phyloP scores from a whole-genome alignment of 1,140 invertebrate genomes.

The Oryzaephilus surinamensis region DNA sequence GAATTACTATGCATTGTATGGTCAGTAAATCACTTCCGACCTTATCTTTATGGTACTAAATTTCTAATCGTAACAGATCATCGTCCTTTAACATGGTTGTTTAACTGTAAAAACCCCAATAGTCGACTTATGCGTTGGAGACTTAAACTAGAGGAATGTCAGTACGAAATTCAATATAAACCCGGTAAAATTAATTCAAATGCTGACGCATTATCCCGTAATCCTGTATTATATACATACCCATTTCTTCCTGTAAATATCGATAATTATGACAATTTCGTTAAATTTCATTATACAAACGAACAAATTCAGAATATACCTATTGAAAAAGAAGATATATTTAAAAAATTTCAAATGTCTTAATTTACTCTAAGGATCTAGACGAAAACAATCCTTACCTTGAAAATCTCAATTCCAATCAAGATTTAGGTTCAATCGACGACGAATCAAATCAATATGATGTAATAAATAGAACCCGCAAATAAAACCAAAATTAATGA shows the following conservation, averaged over 20 bases:
- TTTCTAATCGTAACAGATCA: conserved; percentile 45
- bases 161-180: conserved; percentile 38
- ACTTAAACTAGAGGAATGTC: conserved; percentile 37
- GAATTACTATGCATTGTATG: conserved; percentile 36
- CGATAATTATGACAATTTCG: not conserved
- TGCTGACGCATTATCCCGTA: conserved; percentile 25
- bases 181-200: conserved; percentile 30
- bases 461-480: not conserved
- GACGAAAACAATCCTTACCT: not conserved
- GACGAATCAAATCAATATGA: not conserved
- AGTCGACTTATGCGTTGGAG: conserved; percentile 37
- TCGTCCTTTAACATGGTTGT: conserved; percentile 38
- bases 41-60: conserved; percentile 39
- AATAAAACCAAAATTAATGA: not conserved
- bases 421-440: not conserved
- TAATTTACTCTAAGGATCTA: conserved; percentile 3
- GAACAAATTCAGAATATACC: not conserved
- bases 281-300: conserved; percentile 1
- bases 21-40: conserved; percentile 37
- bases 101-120: conserved; percentile 37
- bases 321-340: not conserved
- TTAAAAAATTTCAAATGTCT: not conserved
- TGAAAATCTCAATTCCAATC: not conserved
- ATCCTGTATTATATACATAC: not conserved
- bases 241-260: not conserved